These are phyloP conservation scores for Pandemis cinnamomeana DNA, from an alignment of 2,888 invertebrate genomes.

Conservation along the genomic window DNA sequence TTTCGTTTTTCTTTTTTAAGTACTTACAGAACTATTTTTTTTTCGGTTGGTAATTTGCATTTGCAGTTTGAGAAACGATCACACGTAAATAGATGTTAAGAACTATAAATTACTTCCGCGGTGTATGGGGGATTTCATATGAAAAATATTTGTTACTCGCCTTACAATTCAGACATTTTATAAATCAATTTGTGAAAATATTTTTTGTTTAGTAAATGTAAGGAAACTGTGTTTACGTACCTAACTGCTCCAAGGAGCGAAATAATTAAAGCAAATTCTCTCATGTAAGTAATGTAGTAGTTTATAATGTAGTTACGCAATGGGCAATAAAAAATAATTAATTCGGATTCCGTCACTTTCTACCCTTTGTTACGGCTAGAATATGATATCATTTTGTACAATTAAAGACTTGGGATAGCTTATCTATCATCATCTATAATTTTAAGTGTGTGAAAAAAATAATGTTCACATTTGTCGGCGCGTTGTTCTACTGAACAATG, in stretches of 20 bases:
- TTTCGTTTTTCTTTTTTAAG: no score
- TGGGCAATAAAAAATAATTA: slow-evolving; percentile 15
- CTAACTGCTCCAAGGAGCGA: neutral
- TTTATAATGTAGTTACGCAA: slow-evolving; percentile 1
- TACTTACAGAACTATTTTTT: no score
- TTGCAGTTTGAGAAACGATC: no score
- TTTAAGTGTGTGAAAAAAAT: slow-evolving; percentile 20
- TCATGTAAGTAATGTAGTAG: neutral
- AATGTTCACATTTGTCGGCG: neutral
- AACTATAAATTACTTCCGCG: no score
- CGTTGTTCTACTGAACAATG: neutral
- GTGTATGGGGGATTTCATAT: no score
- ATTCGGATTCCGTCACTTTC: neutral
- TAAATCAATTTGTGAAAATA: no score
- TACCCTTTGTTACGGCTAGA: slow-evolving; percentile 16
- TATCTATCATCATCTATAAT: slow-evolving; percentile 15
- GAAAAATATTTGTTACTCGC: no score
- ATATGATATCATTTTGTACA: slow-evolving; percentile 26
- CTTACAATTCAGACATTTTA: no score
- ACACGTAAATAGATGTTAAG: no score
- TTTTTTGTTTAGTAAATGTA: no score
- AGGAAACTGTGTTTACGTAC: neutral
- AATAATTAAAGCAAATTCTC: neutral
- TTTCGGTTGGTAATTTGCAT: no score
- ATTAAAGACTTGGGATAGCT: slow-evolving; percentile 8